Conservation (phyloP, 2,797 vertebrate genomes). For the Apogon hyalosoma region DNA sequence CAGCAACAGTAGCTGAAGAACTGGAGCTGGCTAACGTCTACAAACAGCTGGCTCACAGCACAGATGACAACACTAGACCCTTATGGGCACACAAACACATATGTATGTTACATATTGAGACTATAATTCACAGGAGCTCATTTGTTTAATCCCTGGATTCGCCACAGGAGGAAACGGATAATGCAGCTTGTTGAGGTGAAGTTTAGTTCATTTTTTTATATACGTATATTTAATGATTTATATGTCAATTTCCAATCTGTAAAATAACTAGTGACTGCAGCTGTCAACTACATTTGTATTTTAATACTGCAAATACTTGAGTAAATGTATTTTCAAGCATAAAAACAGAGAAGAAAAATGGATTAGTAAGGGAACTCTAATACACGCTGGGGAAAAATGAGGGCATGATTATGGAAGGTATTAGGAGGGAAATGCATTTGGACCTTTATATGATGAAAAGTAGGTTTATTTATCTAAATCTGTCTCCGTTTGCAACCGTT, state of each 20-base stretch:
- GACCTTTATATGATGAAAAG: slow-evolving; percentile 40
- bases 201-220: too few species aligned
- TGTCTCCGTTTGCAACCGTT: slow-evolving; percentile 24
- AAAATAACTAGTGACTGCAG: background rate
- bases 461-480: slow-evolving; percentile 50
- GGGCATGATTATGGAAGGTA: slow-evolving; percentile 22
- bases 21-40: too few species aligned
- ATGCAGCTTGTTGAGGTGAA: too few species aligned
- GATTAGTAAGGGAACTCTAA: slow-evolving; percentile 11
- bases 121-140: too few species aligned
- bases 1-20: too few species aligned
- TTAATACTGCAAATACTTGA: background rate
- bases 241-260: background rate
- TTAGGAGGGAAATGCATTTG: slow-evolving; percentile 31
- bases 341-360: background rate
- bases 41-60: too few species aligned
- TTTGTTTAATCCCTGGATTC: too few species aligned
- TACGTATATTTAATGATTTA: background rate
- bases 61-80: too few species aligned
- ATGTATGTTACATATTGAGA: too few species aligned
- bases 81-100: too few species aligned
- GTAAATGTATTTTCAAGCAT: slow-evolving; percentile 17
- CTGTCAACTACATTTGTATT: background rate
- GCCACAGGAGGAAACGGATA: too few species aligned
- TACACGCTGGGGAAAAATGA: slow-evolving; percentile 10